Evolutionary conservation across 2,113 vertebrate species (phyloP), one percentile per base, ranked within the genome.

Genomic region (Psittacara wagleri): DNA sequence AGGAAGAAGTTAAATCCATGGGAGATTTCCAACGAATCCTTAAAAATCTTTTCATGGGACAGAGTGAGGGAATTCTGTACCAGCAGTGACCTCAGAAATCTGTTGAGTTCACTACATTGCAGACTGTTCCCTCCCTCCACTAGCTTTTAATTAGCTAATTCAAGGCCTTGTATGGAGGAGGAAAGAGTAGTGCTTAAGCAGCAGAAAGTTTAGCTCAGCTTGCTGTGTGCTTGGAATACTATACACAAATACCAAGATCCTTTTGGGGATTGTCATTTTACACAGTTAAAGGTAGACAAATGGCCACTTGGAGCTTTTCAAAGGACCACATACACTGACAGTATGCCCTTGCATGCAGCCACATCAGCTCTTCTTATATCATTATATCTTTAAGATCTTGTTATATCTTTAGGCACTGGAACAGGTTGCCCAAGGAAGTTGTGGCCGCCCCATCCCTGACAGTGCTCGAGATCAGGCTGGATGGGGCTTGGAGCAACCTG

Each of bases 1-100:
- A 97, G 97, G 97, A 98, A 97, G 97, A 97, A 97, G 96, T 97
- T 96, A 97, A 97, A 97, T 97, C 97, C 97, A 95, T 96, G 97
- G 97, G 95, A 97, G 95, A 98, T 96, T 98, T 98, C 94, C 95
- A 93, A 97, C 97, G 95, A 98, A 98, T 97, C 88, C 97, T 96
- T 94, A 94, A 95, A 96, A 97, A 96, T 96, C 96, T 96, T 97
- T 97, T 97, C 95, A 97, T 69, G 88, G 90, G 95, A 95, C 90
- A 88, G 75, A 97, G 96, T 23, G 83, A 95, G 86, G 94, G 95
- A 96, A 91, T 83, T 86, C 80, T 87, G 88, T 83, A 96, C 89
- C 72, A 97, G 96, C 75, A 86, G 74, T 96, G 95, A 95, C 95
- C 92, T 97, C 93, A 91, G 95, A 94, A 96, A 95, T 72, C 84